These are phyloP conservation scores for Belonocnema kinseyi DNA, from an alignment of 1,140 invertebrate genomes.

Conservation along the genomic window DNA sequence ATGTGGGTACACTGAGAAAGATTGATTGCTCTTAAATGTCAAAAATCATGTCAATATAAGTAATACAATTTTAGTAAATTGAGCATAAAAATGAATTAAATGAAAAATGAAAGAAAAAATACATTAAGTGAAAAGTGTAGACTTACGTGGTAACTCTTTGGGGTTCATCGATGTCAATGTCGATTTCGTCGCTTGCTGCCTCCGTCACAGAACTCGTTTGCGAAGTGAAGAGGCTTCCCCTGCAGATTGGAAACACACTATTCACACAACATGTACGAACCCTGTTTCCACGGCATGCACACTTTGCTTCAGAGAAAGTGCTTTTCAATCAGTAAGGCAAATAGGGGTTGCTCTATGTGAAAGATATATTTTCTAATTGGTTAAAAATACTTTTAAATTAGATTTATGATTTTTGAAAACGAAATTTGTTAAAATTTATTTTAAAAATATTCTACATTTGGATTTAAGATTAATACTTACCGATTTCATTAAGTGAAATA, in stretches of 20 bases:
- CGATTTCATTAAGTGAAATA: no score
- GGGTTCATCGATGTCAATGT: slow-evolving; percentile 81
- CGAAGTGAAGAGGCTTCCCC: slow-evolving; percentile 78
- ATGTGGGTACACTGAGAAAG: no score
- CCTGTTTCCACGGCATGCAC: slow-evolving; percentile 41
- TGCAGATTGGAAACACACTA: slow-evolving; percentile 67
- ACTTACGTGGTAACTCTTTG: slow-evolving; percentile 82
- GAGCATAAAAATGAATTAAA: no score
- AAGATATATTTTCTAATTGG: neutral
- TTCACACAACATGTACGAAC: slow-evolving; percentile 56
- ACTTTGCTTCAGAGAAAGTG: slow-evolving; percentile 49
- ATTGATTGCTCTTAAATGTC: no score
- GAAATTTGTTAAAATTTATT: no score
- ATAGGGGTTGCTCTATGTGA: neutral
- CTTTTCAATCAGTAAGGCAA: slow-evolving; percentile 33
- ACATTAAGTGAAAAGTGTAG: neutral
- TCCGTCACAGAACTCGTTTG: slow-evolving; percentile 84
- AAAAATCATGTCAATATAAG: no score
- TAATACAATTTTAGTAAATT: no score
- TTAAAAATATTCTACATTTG: no score
- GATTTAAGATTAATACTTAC: no score
- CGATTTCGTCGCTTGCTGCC: slow-evolving; percentile 84
- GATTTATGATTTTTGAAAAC: neutral
- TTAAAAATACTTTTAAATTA: neutral
- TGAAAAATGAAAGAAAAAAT: neutral